Conservation (phyloP, 1,140 invertebrate genomes). For the Pseudomyrmex pallidus region DNA sequence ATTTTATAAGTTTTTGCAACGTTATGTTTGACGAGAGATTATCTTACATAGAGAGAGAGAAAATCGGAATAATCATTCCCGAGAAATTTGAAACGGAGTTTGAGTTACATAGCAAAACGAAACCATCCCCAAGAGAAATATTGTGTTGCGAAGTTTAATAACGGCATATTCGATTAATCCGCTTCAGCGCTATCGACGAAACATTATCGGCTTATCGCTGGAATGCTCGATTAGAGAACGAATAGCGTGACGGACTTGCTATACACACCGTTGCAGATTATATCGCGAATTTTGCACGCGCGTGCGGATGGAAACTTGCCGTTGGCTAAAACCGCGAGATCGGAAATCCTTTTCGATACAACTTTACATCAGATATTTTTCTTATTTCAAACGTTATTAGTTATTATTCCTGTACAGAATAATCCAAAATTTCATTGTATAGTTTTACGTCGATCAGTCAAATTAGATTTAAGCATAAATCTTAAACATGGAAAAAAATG, state of each 20-base stretch:
- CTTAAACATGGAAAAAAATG: too few species aligned
- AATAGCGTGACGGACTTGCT: slow-evolving; percentile 58
- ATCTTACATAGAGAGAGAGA: not conserved
- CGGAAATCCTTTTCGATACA: slow-evolving; percentile 27
- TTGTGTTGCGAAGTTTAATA: not conserved
- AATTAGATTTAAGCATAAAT: too few species aligned
- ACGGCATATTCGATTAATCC: slow-evolving; percentile 49
- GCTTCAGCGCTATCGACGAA: slow-evolving; percentile 35
- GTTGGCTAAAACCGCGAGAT: not conserved
- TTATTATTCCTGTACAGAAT: not conserved
- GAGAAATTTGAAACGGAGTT: not conserved
- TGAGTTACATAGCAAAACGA: too few species aligned
- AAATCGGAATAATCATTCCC: not conserved
- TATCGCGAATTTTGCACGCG: slow-evolving; percentile 45
- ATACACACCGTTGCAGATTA: slow-evolving; percentile 53
- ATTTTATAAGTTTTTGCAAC: not conserved
- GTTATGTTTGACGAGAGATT: not conserved
- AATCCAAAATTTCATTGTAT: not conserved
- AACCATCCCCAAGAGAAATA: not conserved
- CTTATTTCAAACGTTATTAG: not conserved
- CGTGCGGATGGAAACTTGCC: slow-evolving; percentile 3
- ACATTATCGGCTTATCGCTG: slow-evolving; percentile 62
- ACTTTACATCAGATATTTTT: slow-evolving; percentile 14
- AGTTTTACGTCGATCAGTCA: too few species aligned
- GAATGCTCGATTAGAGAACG: slow-evolving; percentile 65